A percentile compares a stretch with the other conserved stretches of the same genome.
These are phyloP conservation scores for Eulemur coronatus DNA, from an alignment of 2,797 vertebrate genomes.

Conservation along the genomic window DNA sequence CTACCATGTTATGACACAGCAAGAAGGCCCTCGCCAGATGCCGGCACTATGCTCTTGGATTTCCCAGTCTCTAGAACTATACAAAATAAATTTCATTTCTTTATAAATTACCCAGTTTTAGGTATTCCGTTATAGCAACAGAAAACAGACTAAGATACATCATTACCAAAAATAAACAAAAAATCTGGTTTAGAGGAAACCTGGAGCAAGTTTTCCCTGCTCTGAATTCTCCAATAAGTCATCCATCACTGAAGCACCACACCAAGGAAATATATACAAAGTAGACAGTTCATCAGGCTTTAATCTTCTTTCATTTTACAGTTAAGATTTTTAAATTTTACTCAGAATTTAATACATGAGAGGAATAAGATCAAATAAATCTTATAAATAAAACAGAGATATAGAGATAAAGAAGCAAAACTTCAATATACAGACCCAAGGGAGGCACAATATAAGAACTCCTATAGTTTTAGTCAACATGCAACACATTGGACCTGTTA, in stretches of 20 bases:
- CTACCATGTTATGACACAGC: neutral
- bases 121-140: neutral
- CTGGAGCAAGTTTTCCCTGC: neutral
- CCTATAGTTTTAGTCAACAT: neutral
- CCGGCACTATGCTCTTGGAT: neutral
- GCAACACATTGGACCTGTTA: neutral
- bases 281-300: neutral
- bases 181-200: neutral
- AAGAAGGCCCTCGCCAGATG: neutral
- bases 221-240: neutral
- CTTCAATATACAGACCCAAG: neutral
- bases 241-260: neutral
- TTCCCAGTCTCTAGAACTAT: neutral
- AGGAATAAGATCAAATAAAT: conserved; percentile 11
- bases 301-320: neutral
- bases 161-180: neutral
- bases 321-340: neutral
- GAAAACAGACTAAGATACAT: neutral
- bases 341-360: neutral
- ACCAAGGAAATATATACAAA: neutral
- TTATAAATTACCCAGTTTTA: neutral
- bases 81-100: neutral
- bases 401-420: neutral
- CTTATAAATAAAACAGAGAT: conserved; percentile 37
- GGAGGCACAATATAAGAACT: neutral